Base-by-base conservation (phyloP, 2,797 vertebrate species). In the Poecilia wingei region DNA sequence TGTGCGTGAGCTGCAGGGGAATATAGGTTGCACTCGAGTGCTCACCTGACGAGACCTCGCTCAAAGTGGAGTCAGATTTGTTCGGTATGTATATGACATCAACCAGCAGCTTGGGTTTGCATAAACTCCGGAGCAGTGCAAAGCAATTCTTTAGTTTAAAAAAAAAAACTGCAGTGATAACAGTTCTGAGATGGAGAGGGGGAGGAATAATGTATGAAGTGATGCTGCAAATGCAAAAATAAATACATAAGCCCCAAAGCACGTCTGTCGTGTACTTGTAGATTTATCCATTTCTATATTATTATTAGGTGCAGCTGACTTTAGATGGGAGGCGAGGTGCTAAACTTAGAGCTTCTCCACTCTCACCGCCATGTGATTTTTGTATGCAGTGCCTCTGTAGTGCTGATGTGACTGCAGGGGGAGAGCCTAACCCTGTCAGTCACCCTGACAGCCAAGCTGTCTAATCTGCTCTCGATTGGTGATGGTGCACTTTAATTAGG, bases 181-280 rank as follows among this genome's bases (percentile, higher is more conserved):
- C 92, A 93, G 90, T 92, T 93, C 87, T 85, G 80, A 86, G 76
- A 79, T 68, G 72, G 68, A 16, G 31, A 71, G 72, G 8, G 39
- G 25, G 51, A 81, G 88, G 71, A 86, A 84, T 87, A 91, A 92
- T 92, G 91, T 78, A 92, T 90, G 91, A 93, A 90, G 90, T 79
- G 84, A 94, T 93, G 88, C 82, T 85, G 79, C 79, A 93, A 92
- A 94, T 90, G 86, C 89, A 93, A 93, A 93, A 92, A 92, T 94
- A 94, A 92, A 94, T 92, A 91, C 91, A 93, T 87, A 92, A 91
- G 88, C 89, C 86, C 77, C 80, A 85, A 91, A 94, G 86, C 92
- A 73, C 84, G 88, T 92, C 90, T 86, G 81, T 76, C 74, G 76
- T 89, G 80, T 88, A 81, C 86, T 82, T 78, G 87, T 82, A 86